Percentiles rank a stretch among this genome's conserved stretches.
phyloP scores from a whole-genome alignment of 2,113 vertebrate genomes.

The Glareola pratincola region DNA sequence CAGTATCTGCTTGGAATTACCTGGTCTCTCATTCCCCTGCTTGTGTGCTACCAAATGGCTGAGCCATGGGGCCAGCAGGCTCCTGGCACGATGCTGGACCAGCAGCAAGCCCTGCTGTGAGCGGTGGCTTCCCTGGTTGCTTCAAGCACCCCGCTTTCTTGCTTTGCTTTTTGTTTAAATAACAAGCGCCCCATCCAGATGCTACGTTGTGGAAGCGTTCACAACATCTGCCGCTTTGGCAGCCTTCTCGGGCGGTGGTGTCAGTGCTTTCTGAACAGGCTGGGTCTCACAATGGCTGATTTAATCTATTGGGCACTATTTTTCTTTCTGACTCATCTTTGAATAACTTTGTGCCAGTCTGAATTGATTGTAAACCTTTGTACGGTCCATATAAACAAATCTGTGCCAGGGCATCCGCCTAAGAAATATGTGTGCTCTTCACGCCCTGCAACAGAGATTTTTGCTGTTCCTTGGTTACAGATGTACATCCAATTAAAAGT shows the following conservation, averaged over 20 bases:
- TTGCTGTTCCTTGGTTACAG: not conserved
- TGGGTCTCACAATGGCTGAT: not conserved
- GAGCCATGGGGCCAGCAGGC: accelerated
- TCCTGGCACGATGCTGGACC: not conserved
- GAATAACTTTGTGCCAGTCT: not conserved
- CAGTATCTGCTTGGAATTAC: accelerated
- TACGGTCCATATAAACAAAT: not conserved
- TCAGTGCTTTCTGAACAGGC: not conserved
- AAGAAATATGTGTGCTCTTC: not conserved
- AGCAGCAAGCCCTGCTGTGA: not conserved
- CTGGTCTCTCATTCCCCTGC: accelerated
- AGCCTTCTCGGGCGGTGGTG: not conserved
- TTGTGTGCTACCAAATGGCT: accelerated
- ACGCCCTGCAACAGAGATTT: not conserved
- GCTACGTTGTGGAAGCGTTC: not conserved
- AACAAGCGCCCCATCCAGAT: not conserved
- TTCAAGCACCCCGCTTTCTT: accelerated
- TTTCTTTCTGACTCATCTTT: not conserved
- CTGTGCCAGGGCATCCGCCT: not conserved
- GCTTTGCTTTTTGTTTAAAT: not conserved
- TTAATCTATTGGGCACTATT: not conserved
- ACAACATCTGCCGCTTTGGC: constrained; percentile 4
- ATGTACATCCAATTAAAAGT: not conserved
- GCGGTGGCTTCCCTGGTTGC: not conserved
- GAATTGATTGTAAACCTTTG: not conserved